Base-by-base conservation (phyloP, 2,797 vertebrate genomes). In the Dromococcyx pavoninus region DNA sequence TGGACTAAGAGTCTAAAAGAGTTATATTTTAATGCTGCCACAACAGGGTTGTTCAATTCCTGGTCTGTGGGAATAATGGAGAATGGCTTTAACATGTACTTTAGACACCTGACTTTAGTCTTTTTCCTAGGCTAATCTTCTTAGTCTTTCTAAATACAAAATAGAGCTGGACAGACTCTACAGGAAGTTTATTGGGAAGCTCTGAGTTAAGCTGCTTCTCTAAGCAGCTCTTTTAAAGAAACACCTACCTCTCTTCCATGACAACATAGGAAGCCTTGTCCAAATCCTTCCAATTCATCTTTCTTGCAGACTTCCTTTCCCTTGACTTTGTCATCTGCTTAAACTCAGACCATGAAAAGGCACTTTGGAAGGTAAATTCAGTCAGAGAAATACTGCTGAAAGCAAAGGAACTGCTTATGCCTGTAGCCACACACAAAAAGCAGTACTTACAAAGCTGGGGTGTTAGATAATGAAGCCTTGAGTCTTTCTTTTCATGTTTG, bases 391-490 rank as follows among this genome's bases (percentile, higher is more conserved):
- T 66, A 44, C 43, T 92, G 44, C 44, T 67, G 53, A 91, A 94
- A 87, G 93, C 87, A 94, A 89, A 93, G 32, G 32, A 79, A 8
- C n/a, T 66, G 18, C 51, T 78, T 81, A 19, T 7, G 17, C 87
- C n/a, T 85, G 60, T 76, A 94, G 67, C 27, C 33, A 67, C 37
- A 37, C 33, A 84, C 35, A 78, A 18, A 86, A 35, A 39, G 35
- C 78, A 46, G 62, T 70, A 21, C 41, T 94, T 88, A 71, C 64
- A 80, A 88, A 95, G 75, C 92, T 91, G 81, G 37, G 9, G 13
- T 86, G 60, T 50, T 92, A 92, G 91, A 89, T 96, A 94, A 91
- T 82, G 44, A 89, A 91, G 72, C 79, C 88, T 91, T 91, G 93
- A 41, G 39, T 41, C 39, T 72, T 94, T 94, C 60, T 74, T 79